Base-by-base conservation (phyloP, 2,888 invertebrate genomes). In the Crepidodera aurea region DNA sequence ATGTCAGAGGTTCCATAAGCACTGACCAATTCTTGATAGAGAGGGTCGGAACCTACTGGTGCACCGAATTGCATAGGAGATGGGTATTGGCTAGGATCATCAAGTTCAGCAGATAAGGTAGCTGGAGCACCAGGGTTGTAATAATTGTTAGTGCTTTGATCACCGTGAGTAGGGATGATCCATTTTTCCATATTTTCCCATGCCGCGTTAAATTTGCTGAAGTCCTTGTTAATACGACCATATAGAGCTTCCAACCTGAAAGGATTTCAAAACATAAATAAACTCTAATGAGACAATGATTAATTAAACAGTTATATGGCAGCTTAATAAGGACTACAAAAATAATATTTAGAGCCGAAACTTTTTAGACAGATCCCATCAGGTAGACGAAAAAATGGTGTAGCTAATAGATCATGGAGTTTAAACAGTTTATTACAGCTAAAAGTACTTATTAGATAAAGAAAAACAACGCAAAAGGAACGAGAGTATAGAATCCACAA, bases 221-320 rank as follows among this genome's bases (percentile, higher is more conserved):
- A 72, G 44, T 72, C 68, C 1, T 67, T 64, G 32, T 51, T 59
- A 40, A 70, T 58, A 19, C 67, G 69, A n/a, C 72, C 72, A 51
- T 72, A 59, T 62, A 70, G 51, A 6, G 72, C 72, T 62, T 72
- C 71, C 40, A 72, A 25, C 57, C 57, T 57, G 3, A 22, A 53
- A 18, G n/a, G n/a, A 48, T 10, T 12, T 10, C 5, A 12, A 48
- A 25, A 3, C 22, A 1, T 22, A 48, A 4, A 4, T n/a, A n/a
- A n/a, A n/a, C n/a, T n/a, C n/a, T n/a, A n/a, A n/a, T n/a, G n/a
- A n/a, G n/a, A n/a, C n/a, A n/a, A n/a, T n/a, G n/a, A n/a, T n/a
- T n/a, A n/a, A n/a, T n/a, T n/a, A n/a, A n/a, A n/a, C n/a, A n/a
- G n/a, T n/a, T n/a, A n/a, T n/a, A n/a, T n/a, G n/a, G n/a, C n/a